Evolutionary conservation across 2,888 invertebrate genomes (phyloP), one percentile per base, ranked within the genome.

Genomic region (Tetanocera ferruginea): DNA sequence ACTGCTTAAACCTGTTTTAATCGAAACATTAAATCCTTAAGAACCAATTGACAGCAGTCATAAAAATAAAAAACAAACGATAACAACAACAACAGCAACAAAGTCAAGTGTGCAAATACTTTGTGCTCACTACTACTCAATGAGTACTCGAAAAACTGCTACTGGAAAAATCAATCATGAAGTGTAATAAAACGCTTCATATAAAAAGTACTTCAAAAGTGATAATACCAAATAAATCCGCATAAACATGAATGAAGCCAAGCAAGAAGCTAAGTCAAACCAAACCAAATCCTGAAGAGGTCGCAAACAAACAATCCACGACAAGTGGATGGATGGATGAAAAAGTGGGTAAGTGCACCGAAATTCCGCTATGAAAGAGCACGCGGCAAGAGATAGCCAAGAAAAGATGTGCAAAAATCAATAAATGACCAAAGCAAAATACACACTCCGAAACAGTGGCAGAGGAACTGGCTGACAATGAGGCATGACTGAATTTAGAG

Each of bases 31-130:
- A 60, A 28, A 66, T 34, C 28, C 64, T 34, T 74, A 57, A 74
- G 34, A 67, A 55, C 43, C 67, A 67, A 67, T 76, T 76, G 55
- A 60, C 55, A 43, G 23, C 5, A 43, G 19, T 11, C 37, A 75
- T 6, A 28, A 31, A 14, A 43, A 66, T 11, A 60, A 62, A 43
- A 60, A 52, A 5, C 37, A 57, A 72, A 23, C 60, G 14, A 5
- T 23, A 34, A 72, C 5, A 71, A 23, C 19, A n/a, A n/a, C 19
- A 55, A 6, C 8, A 34, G 34, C 31, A 66, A 51, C 17, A 19
- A 80, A 71, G 69, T 79, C 75, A 81, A 81, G 80, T 85, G 85
- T 85, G 85, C 85, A 82, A 86, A 85, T 82, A 83, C 82, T 60
- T 37, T 74, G 25, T 66, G 74, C 75, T n/a, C n/a, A n/a, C n/a